A percentile compares a stretch with the other conserved stretches of the same genome.
Conservation (phyloP, 2,113 vertebrate species). For the Donacobius atricapilla region DNA sequence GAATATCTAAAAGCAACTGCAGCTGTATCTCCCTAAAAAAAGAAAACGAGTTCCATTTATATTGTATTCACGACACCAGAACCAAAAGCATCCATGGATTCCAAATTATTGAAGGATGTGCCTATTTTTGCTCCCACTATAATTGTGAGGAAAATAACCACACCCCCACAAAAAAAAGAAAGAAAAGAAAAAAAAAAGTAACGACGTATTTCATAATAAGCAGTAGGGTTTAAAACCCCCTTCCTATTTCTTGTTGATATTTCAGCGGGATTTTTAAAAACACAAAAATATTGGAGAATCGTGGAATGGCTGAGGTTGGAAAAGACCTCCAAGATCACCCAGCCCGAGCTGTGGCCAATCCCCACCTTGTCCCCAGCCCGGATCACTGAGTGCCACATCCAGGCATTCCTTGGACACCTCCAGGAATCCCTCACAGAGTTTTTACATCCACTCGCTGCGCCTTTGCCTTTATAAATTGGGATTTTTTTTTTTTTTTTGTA, state of each 20-base stretch:
- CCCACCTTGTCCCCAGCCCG: not conserved
- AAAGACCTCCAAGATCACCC: not conserved
- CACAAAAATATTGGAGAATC: not conserved
- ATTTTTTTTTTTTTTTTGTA: not conserved
- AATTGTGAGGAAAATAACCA: conserved; percentile 47
- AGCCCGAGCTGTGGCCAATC: not conserved
- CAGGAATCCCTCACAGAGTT: no score
- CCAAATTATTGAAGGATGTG: conserved; percentile 38
- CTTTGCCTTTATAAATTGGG: not conserved
- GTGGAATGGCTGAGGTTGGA: not conserved
- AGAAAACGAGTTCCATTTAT: conserved; percentile 37
- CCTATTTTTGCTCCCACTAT: conserved; percentile 37
- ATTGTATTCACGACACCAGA: not conserved
- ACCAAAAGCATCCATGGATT: conserved; percentile 41
- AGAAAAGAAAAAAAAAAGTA: not conserved
- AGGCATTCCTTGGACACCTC: not conserved
- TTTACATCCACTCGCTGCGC: not conserved
- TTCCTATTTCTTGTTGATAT: not conserved
- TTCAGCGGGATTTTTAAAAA: not conserved
- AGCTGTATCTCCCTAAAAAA: conserved; percentile 62
- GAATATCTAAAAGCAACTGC: conserved; percentile 40
- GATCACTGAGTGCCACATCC: not conserved
- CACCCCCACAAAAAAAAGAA: not conserved
- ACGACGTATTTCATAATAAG: conserved; percentile 29
- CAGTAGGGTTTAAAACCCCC: not conserved